phyloP scores from a whole-genome alignment of 2,888 invertebrate species.

The Barypeithes pellucidus region DNA sequence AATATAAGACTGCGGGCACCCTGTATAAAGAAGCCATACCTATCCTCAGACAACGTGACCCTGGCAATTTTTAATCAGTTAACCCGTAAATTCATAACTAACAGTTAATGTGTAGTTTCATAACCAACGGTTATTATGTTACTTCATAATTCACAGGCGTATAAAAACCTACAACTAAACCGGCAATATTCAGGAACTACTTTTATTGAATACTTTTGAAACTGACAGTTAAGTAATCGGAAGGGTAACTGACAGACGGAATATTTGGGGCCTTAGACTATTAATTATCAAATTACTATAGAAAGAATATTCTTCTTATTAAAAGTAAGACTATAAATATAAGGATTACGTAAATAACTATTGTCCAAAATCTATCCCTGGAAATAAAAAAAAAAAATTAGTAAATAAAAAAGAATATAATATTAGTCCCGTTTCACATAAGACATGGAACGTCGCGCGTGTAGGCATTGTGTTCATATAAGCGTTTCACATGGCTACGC shows the following conservation, averaged over 20 bases:
- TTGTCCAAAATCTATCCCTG: constrained; percentile 72
- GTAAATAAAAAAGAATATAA: too few species aligned
- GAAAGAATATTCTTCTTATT: constrained; percentile 71
- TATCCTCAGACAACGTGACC: too few species aligned
- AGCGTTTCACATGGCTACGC: too few species aligned
- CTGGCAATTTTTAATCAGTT: too few species aligned
- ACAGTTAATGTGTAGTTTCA: not conserved
- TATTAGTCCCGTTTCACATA: too few species aligned
- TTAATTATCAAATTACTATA: constrained; percentile 60
- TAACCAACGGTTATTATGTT: not conserved
- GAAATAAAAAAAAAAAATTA: constrained; percentile 54
- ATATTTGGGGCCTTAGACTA: not conserved
- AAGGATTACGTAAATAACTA: constrained; percentile 70
- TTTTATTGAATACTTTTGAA: constrained; percentile 21
- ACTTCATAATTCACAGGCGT: not conserved
- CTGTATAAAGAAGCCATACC: too few species aligned
- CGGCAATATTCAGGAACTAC: constrained; percentile 28
- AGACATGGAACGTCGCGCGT: too few species aligned
- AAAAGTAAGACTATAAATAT: constrained; percentile 71
- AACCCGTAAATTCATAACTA: too few species aligned
- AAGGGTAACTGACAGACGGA: constrained; percentile 8
- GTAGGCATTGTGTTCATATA: too few species aligned
- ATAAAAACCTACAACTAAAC: constrained; percentile 19
- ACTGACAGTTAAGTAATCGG: constrained; percentile 10
- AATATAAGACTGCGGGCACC: too few species aligned